Percentiles rank a stretch among this genome's conserved stretches.
phyloP scores from a whole-genome alignment of 2,888 invertebrate species.

The Hydrotaea cyrtoneurina region DNA sequence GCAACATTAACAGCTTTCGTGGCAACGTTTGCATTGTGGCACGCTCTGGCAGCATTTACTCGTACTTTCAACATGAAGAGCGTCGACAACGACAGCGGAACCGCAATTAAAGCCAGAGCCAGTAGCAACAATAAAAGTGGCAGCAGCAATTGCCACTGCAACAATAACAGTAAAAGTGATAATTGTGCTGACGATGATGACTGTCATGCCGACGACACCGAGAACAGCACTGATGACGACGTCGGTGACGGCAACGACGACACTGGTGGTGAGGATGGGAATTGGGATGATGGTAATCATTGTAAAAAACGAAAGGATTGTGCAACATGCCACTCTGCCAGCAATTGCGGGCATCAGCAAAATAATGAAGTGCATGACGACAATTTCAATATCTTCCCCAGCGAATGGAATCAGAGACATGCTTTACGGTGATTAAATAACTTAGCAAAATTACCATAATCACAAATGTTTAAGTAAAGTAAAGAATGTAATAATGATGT shows the following conservation, averaged over 20 bases:
- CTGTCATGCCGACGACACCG: constrained; percentile 1
- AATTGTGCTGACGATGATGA: constrained; percentile 37
- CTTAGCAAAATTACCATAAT: constrained; percentile 49
- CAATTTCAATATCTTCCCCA: constrained; percentile 49
- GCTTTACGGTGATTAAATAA: constrained; percentile 69
- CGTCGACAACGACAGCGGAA: constrained; percentile 25
- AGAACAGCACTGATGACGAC: constrained; percentile 24
- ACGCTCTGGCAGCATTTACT: constrained; percentile 60
- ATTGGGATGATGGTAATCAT: background rate
- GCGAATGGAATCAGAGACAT: constrained; percentile 54
- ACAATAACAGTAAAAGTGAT: constrained; percentile 49
- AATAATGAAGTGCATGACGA: constrained; percentile 28
- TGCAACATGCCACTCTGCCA: background rate
- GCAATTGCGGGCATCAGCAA: constrained; percentile 37
- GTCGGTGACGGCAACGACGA: constrained; percentile 43
- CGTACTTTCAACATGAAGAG: constrained; percentile 42
- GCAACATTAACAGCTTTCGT: constrained; percentile 76
- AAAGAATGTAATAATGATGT: constrained; percentile 55
- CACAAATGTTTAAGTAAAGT: background rate
- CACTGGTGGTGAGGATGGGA: constrained; percentile 18
- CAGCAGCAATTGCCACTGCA: constrained; percentile 41
- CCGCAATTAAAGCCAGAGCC: constrained; percentile 46
- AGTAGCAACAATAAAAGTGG: constrained; percentile 58
- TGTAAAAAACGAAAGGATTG: background rate
- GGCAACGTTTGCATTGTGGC: constrained; percentile 75